Conservation (phyloP, 1,140 invertebrate genomes). For the Drosophila sp. region DNA sequence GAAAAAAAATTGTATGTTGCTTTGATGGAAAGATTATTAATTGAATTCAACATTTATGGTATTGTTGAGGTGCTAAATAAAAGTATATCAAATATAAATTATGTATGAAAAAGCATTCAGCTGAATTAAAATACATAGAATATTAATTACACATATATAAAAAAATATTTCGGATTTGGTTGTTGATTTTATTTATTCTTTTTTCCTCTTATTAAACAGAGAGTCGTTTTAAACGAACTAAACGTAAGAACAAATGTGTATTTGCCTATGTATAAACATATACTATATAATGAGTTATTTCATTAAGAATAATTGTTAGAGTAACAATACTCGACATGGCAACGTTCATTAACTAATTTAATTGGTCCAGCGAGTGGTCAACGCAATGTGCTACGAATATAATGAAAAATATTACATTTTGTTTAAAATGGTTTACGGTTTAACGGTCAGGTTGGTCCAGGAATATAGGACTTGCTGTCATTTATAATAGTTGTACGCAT, state of each 20-base stretch:
- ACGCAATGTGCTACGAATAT: slow-evolving; percentile 14
- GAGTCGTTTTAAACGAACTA: background rate
- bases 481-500: slow-evolving; percentile 51
- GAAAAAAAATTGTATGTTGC: no score
- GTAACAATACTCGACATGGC: slow-evolving; percentile 33
- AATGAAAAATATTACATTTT: slow-evolving; percentile 11
- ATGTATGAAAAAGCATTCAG: no score
- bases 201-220: background rate
- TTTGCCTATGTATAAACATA: background rate
- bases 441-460: slow-evolving; percentile 12
- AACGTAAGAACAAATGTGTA: background rate
- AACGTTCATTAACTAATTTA: slow-evolving; percentile 21
- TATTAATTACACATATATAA: no score
- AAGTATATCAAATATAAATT: no score
- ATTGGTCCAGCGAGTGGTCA: slow-evolving; percentile 21
- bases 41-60: no score
- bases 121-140: no score
- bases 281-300: no score
- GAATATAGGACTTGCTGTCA: slow-evolving; percentile 31
- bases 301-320: slow-evolving; percentile 9
- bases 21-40: no score
- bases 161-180: background rate
- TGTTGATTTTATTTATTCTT: no score
- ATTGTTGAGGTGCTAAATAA: no score
- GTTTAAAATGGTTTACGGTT: slow-evolving; percentile 13